Conservation (phyloP, 53 echinoderm and acorn worm species). For the Astropecten irregularis region DNA sequence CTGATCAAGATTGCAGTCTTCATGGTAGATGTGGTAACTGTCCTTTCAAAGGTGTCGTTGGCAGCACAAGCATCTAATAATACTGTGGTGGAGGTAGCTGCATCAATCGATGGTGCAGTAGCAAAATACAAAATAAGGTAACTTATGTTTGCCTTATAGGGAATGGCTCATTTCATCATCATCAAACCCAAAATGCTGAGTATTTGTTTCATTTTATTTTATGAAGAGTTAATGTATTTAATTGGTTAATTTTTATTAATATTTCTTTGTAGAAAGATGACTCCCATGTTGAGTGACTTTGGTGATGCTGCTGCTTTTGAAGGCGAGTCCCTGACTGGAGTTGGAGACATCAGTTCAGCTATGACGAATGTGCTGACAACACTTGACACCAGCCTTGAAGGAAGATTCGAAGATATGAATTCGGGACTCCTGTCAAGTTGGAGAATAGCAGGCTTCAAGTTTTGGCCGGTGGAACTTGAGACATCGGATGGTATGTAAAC, state of each 20-base stretch:
- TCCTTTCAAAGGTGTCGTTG: slow-evolving; percentile 42
- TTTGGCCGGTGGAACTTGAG: slow-evolving; percentile 46
- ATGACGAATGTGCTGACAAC: neutral
- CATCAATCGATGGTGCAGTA: slow-evolving; percentile 15
- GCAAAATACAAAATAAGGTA: slow-evolving; percentile 22
- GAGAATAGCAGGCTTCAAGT: slow-evolving; percentile 41
- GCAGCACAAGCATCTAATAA: slow-evolving; percentile 33
- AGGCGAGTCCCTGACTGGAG: slow-evolving; percentile 28
- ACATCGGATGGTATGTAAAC: slow-evolving; percentile 40
- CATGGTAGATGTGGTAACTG: slow-evolving; percentile 45
- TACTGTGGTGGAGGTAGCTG: slow-evolving; percentile 47
- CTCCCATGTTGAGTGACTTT: slow-evolving; percentile 24
- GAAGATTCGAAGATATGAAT: slow-evolving; percentile 55
- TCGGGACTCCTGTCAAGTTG: slow-evolving; percentile 18
- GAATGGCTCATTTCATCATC: neutral
- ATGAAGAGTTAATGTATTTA: neutral
- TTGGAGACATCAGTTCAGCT: slow-evolving; percentile 2
- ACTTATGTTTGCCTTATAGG: neutral
- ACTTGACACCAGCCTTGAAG: slow-evolving; percentile 17
- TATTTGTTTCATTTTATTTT: neutral
- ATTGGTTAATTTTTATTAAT: neutral
- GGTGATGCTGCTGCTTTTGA: neutral
- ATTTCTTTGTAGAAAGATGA: slow-evolving; percentile 36
- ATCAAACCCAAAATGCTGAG: neutral
- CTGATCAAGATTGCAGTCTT: slow-evolving; percentile 49